These are phyloP conservation scores for Drosophila arizonae DNA, from an alignment of 1,140 invertebrate genomes.

Conservation along the genomic window DNA sequence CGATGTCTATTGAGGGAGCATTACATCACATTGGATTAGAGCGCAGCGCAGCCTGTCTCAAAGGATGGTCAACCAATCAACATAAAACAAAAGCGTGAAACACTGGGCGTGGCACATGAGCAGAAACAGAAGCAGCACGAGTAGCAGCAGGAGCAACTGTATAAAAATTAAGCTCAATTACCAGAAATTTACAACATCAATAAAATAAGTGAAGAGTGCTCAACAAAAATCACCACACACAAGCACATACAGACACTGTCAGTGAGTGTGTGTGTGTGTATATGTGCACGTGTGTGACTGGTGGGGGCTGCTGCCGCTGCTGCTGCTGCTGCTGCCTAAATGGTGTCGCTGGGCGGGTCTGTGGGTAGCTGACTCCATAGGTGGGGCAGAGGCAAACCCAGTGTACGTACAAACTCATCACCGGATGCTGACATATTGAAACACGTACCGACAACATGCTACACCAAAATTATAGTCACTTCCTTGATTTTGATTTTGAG, in stretches of 20 bases:
- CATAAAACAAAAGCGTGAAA: constrained; percentile 65
- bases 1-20: constrained; percentile 11
- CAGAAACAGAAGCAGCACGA: too few species aligned
- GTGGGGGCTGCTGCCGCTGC: constrained; percentile 6
- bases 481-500: constrained; percentile 83
- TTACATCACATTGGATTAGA: constrained; percentile 13
- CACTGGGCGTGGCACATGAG: constrained; percentile 7
- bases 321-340: neutral
- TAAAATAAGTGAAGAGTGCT: constrained; percentile 80
- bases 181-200: constrained; percentile 81
- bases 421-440: constrained; percentile 82
- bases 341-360: constrained; percentile 7
- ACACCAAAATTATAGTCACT: constrained; percentile 83
- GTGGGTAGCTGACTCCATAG: neutral
- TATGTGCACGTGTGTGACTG: constrained; percentile 35
- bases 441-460: constrained; percentile 83
- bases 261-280: constrained; percentile 36
- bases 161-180: constrained; percentile 81
- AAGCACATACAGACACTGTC: constrained; percentile 11
- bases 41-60: constrained; percentile 7
- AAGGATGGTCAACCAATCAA: constrained; percentile 60
- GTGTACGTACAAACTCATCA: constrained; percentile 77
- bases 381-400: constrained; percentile 24
- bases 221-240: constrained; percentile 72
- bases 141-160: constrained; percentile 47